Evolutionary conservation across 2,113 vertebrate species (phyloP).

Genomic region (Microtus montanus): DNA sequence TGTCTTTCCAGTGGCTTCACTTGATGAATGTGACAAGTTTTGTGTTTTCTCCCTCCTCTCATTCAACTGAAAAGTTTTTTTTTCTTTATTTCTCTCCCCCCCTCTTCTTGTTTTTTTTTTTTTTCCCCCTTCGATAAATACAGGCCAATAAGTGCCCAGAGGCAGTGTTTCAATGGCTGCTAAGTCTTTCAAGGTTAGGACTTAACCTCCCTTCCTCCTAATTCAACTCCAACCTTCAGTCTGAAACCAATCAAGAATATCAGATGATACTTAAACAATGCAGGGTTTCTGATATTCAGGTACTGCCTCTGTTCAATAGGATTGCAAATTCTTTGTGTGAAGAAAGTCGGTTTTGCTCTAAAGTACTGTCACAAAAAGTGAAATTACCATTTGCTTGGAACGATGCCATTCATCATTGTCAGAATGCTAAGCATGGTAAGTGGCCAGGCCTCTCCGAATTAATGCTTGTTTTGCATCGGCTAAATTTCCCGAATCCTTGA

Average conservation of each 20-base stretch:
- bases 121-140: conserved; percentile 80
- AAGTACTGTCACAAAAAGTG: conserved; percentile 99
- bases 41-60: conserved; percentile 96
- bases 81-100: conserved; percentile 77
- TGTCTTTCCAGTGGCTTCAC: conserved; percentile 99
- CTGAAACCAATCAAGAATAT: conserved; percentile 99
- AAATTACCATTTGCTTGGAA: conserved; percentile 99
- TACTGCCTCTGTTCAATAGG: conserved; percentile 97
- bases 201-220: conserved; percentile 98
- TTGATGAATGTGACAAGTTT: conserved; percentile 99
- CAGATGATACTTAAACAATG: conserved; percentile 99
- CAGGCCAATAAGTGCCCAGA: conserved; percentile 96
- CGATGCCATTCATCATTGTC: conserved; percentile 99
- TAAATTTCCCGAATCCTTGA: conserved; percentile 99
- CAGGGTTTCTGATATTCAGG: conserved; percentile 99
- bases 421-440: conserved; percentile 96
- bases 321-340: conserved; percentile 99
- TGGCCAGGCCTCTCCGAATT: conserved; percentile 98
- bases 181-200: conserved; percentile 99
- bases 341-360: conserved; percentile 98
- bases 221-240: conserved; percentile 99
- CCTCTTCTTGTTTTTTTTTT: conserved; percentile 86
- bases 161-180: conserved; percentile 97
- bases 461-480: conserved; percentile 99
- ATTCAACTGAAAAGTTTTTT: conserved; percentile 96